A percentile compares a stretch with the other conserved stretches of the same genome.
Evolutionary conservation across 2,888 invertebrate species (phyloP).

Genomic region (Agrilus mali): DNA sequence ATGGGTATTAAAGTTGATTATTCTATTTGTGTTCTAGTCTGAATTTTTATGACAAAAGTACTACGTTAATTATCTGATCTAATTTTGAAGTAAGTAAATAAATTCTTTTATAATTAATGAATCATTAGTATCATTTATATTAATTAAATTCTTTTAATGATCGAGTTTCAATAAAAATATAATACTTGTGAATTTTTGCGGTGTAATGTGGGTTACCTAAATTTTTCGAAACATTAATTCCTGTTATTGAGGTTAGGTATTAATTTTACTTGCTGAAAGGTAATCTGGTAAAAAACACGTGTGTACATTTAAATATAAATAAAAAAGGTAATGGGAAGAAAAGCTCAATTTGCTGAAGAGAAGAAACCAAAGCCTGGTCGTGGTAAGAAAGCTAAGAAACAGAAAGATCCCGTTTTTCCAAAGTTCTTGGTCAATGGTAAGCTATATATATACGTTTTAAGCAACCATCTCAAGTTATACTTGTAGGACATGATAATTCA

Average conservation of each 20-base stretch:
- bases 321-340: conserved; percentile 60
- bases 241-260: neutral
- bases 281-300: conserved; percentile 1
- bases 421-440: conserved; percentile 36
- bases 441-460: conserved; percentile 1
- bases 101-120: too few relatives aligned
- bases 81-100: too few relatives aligned
- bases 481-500: conserved; percentile 33
- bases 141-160: too few relatives aligned
- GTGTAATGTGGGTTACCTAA: too few relatives aligned
- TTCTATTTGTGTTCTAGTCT: too few relatives aligned
- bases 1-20: too few relatives aligned
- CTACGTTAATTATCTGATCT: too few relatives aligned
- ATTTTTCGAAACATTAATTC: neutral
- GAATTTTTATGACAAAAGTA: too few relatives aligned
- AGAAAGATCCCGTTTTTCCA: conserved; percentile 63
- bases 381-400: conserved; percentile 78
- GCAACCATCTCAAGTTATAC: neutral
- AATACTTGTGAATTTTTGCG: too few relatives aligned
- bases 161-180: too few relatives aligned
- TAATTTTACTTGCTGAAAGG: neutral
- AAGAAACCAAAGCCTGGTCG: conserved; percentile 66
- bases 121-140: too few relatives aligned
- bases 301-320: neutral
- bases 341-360: conserved; percentile 65